phyloP scores from a whole-genome alignment of 2,888 invertebrate species.

The Chrysina gloriosa region DNA sequence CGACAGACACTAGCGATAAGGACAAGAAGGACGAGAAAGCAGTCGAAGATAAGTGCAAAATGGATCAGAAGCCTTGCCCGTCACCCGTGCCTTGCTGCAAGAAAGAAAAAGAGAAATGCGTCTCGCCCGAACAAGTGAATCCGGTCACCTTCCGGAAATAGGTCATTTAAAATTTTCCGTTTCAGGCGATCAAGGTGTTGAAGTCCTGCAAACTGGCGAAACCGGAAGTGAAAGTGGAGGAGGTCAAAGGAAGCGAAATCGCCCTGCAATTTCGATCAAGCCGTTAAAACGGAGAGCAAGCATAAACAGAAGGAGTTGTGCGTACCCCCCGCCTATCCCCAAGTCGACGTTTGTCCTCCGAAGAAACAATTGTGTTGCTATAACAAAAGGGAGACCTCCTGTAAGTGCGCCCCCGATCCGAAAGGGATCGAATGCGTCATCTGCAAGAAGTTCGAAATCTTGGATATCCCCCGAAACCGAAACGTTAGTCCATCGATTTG shows the following conservation, averaged over 20 bases:
- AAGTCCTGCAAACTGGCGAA: neutral
- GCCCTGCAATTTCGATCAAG: conserved; percentile 16
- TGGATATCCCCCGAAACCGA: conserved; percentile 30
- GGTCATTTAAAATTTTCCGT: neutral
- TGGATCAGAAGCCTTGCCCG: neutral
- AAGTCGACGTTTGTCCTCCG: conserved; percentile 1
- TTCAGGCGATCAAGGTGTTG: neutral
- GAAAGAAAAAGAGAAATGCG: conserved; percentile 6
- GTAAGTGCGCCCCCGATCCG: neutral
- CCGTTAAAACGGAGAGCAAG: neutral
- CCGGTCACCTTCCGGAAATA: neutral
- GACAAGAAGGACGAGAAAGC: neutral
- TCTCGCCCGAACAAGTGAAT: neutral
- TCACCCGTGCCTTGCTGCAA: neutral
- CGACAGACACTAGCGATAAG: neutral
- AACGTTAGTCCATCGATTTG: conserved; percentile 18
- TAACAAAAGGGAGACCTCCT: conserved; percentile 4
- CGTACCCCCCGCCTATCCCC: neutral
- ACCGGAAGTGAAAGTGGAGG: neutral
- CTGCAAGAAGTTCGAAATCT: conserved; percentile 36
- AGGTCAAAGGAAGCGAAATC: neutral
- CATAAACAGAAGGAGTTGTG: neutral
- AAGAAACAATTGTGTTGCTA: conserved; percentile 25
- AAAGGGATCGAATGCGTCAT: conserved; percentile 16
- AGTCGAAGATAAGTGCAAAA: neutral